Percentiles rank a stretch among this genome's conserved stretches.
phyloP scores from a whole-genome alignment of 2,888 invertebrate species.

The Conomelus anceps region DNA sequence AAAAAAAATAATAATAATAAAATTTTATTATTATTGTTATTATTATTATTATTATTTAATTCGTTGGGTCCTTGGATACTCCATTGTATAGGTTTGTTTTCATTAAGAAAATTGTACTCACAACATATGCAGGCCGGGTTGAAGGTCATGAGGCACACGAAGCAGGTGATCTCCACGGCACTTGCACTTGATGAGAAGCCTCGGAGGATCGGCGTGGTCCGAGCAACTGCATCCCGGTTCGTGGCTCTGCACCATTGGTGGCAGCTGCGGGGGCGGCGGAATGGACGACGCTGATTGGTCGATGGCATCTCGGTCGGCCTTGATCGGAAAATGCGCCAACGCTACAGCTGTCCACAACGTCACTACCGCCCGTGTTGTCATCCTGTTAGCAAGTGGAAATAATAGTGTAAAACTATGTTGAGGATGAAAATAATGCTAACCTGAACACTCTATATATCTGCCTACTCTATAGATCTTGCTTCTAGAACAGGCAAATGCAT shows the following conservation, averaged over 20 bases:
- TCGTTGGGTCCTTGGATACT: too few species aligned
- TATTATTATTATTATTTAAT: too few species aligned
- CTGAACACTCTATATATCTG: too few species aligned
- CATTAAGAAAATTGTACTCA: too few species aligned
- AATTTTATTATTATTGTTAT: too few species aligned
- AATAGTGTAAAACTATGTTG: not conserved
- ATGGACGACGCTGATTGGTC: not conserved
- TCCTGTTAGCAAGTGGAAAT: not conserved
- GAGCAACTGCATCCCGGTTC: not conserved
- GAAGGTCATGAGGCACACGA: not conserved
- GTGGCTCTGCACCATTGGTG: not conserved
- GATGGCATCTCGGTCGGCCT: not conserved
- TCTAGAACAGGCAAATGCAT: too few species aligned
- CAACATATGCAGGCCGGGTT: not conserved
- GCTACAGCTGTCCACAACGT: not conserved
- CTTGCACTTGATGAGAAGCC: not conserved
- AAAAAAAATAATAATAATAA: too few species aligned
- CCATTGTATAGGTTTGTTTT: too few species aligned
- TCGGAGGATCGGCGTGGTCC: not conserved
- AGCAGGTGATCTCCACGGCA: not conserved
- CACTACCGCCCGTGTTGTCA: not conserved
- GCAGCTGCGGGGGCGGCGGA: not conserved
- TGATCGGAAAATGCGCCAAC: not conserved
- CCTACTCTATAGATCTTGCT: too few species aligned
- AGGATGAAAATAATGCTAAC: not conserved